phyloP scores from a whole-genome alignment of 1,140 invertebrate genomes.

The Phymastichus coffea region DNA sequence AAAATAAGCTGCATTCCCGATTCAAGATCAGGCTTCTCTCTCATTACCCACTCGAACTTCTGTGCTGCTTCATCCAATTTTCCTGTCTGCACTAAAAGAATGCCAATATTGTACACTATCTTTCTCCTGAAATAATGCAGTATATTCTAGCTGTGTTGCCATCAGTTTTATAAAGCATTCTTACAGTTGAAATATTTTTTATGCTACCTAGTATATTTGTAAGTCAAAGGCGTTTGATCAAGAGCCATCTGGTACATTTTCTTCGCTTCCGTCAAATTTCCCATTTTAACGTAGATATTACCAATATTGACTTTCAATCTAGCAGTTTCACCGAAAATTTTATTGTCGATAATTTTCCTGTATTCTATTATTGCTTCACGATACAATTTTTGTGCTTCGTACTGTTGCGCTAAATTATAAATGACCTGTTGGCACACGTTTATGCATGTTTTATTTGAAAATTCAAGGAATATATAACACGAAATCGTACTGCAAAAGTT shows the following conservation, averaged over 20 bases:
- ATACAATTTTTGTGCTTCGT: slow-evolving; percentile 90
- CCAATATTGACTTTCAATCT: slow-evolving; percentile 97
- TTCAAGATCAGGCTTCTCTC: slow-evolving; percentile 88
- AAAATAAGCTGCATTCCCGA: slow-evolving; percentile 87
- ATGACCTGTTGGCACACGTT: slow-evolving; percentile 71
- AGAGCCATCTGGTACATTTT: slow-evolving; percentile 98
- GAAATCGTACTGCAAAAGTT: slow-evolving; percentile 81
- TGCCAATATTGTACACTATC: slow-evolving; percentile 98
- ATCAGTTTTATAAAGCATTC: too few species aligned
- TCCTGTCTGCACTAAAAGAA: slow-evolving; percentile 92
- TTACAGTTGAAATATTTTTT: too few species aligned
- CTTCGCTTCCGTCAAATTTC: slow-evolving; percentile 91
- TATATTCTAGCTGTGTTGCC: too few species aligned
- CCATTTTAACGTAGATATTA: slow-evolving; percentile 95
- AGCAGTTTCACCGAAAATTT: slow-evolving; percentile 83
- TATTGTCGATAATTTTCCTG: slow-evolving; percentile 83
- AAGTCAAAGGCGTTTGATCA: slow-evolving; percentile 89
- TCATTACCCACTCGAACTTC: slow-evolving; percentile 98
- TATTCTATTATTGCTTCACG: slow-evolving; percentile 95
- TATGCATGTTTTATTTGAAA: neutral
- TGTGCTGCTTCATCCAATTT: slow-evolving; percentile 94
- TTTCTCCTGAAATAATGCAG: slow-evolving; percentile 76
- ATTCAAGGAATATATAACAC: slow-evolving; percentile 13
- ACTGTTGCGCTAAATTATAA: slow-evolving; percentile 93
- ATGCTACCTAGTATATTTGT: slow-evolving; percentile 90